Evolutionary conservation across 1,140 invertebrate genomes (phyloP).

Genomic region (Propsilocerus akamusi): DNA sequence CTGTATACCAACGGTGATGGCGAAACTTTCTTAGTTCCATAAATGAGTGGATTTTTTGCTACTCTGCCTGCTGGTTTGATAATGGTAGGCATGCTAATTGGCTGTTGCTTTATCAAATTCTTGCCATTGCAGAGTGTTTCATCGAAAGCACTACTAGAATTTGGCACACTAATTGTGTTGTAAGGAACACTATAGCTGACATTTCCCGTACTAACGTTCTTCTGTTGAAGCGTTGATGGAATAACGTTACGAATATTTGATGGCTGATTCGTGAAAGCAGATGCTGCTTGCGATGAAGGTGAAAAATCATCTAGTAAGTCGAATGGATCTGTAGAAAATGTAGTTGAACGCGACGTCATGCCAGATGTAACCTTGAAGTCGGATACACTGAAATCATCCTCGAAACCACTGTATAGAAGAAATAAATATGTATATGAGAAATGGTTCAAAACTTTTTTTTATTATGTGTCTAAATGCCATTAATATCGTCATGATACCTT

Average conservation of each 20-base stretch:
- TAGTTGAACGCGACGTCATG: not conserved
- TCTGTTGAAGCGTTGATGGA: conserved; percentile 17
- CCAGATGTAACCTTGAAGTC: conserved; percentile 20
- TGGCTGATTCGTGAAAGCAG: not conserved
- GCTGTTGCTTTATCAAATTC: conserved; percentile 20
- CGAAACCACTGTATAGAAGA: conserved; percentile 50
- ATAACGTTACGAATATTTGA: conserved; percentile 25
- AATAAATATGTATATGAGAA: too few species aligned
- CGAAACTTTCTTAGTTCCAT: not conserved
- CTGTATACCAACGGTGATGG: not conserved
- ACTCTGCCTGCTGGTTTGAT: conserved; percentile 29
- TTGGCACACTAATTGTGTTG: conserved; percentile 6
- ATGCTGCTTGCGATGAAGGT: conserved; percentile 16
- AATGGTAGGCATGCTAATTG: conserved; percentile 40
- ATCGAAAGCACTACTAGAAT: conserved; percentile 20
- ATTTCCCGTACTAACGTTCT: conserved; percentile 21
- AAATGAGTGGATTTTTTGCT: conserved; percentile 5
- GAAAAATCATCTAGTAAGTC: conserved; percentile 29
- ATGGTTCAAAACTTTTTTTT: too few species aligned
- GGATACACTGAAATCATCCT: conserved; percentile 51
- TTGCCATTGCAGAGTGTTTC: conserved; percentile 26
- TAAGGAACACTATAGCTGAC: conserved; percentile 16
- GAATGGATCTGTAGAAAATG: conserved; percentile 21
- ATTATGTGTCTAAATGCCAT: conserved; percentile 48
- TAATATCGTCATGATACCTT: conserved; percentile 26